A percentile compares a stretch with the other conserved stretches of the same genome.
Conservation (phyloP, 2,888 invertebrate genomes). For the Euplagia quadripunctaria region DNA sequence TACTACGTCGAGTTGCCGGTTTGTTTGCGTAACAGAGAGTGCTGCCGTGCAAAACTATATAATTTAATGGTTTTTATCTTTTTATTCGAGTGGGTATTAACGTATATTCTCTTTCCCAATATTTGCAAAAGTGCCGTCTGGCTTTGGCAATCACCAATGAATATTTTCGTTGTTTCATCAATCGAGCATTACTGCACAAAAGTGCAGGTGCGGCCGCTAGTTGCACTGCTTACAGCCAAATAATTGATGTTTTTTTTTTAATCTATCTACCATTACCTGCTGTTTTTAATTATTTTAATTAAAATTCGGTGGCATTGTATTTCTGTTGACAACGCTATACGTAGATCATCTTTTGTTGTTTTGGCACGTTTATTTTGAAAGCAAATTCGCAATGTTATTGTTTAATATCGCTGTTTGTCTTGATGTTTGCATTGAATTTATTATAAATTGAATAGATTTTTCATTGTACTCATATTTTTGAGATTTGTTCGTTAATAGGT, state of each 20-base stretch:
- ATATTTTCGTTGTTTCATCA: conserved; percentile 70
- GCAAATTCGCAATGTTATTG: conserved; percentile 61
- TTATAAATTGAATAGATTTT: conserved; percentile 59
- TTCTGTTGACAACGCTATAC: conserved; percentile 60
- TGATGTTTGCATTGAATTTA: conserved; percentile 62
- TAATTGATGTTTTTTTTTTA: conserved; percentile 49
- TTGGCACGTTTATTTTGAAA: conserved; percentile 60
- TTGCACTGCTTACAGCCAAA: conserved; percentile 55
- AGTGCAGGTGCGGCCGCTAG: conserved; percentile 54
- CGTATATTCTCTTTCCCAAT: conserved; percentile 68
- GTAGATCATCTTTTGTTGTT: conserved; percentile 61
- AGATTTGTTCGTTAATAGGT: neutral
- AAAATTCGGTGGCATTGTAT: conserved; percentile 63
- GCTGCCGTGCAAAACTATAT: conserved; percentile 52
- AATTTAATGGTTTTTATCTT: conserved; percentile 59
- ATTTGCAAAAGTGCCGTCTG: conserved; percentile 65
- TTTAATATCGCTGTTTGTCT: conserved; percentile 64
- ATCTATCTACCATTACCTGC: conserved; percentile 43
- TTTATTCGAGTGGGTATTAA: conserved; percentile 61
- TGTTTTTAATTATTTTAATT: conserved; percentile 58
- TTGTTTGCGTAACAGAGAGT: conserved; percentile 58
- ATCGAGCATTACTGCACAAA: conserved; percentile 61
- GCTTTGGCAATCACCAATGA: conserved; percentile 71
- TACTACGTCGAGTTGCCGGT: conserved; percentile 46
- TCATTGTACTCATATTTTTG: conserved; percentile 35